Percentiles rank a stretch among this genome's conserved stretches.
Conservation (phyloP, 2,113 vertebrate genomes). For the Ophthalmolycus amberensis region DNA sequence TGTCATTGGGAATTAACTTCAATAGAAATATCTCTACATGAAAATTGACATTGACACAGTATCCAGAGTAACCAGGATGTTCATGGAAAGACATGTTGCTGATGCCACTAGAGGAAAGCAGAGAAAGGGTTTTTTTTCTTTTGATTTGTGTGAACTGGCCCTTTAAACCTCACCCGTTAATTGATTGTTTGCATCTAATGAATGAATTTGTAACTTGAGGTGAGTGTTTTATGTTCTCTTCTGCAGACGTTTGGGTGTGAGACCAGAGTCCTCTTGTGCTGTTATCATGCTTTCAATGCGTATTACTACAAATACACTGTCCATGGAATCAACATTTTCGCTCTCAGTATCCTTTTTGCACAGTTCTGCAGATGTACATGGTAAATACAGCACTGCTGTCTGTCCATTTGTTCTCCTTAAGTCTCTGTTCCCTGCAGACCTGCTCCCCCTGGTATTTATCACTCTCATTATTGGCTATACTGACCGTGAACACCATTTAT, state of each 20-base stretch:
- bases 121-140: background rate
- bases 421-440: constrained; percentile 72
- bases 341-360: constrained; percentile 87
- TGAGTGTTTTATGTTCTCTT: background rate
- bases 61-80: background rate
- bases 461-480: constrained; percentile 85
- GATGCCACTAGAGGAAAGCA: background rate
- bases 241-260: constrained; percentile 71
- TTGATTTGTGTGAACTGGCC: background rate
- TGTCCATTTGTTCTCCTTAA: constrained; percentile 76
- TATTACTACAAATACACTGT: constrained; percentile 88
- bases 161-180: background rate
- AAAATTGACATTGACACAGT: background rate
- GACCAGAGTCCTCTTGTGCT: constrained; percentile 81
- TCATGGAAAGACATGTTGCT: background rate
- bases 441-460: constrained; percentile 85
- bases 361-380: background rate
- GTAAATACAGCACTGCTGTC: background rate
- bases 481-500: constrained; percentile 82
- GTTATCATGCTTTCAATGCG: constrained; percentile 83
- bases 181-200: background rate
- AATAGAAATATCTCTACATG: background rate
- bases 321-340: constrained; percentile 86
- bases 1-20: background rate
- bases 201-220: background rate